phyloP scores from a whole-genome alignment of 1,140 invertebrate genomes.

The Trachymyrmex septentrionalis region DNA sequence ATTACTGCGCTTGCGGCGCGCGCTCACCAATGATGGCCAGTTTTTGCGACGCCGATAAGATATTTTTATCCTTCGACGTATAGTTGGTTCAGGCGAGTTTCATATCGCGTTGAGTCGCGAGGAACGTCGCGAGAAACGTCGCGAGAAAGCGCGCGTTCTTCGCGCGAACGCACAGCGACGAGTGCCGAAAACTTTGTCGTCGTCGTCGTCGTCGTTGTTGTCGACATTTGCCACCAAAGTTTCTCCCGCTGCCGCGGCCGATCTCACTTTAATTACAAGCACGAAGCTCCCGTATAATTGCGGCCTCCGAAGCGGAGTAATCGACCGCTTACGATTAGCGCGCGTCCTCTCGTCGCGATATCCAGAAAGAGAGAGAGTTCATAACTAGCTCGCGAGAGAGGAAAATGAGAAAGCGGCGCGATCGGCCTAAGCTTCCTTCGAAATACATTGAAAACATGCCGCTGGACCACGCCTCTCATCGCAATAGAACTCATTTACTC shows the following conservation, averaged over 20 bases:
- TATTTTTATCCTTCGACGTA: not conserved
- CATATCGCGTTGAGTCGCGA: slow-evolving; percentile 7
- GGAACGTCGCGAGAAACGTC: slow-evolving; percentile 3
- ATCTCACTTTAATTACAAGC: slow-evolving; percentile 71
- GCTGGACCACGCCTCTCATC: slow-evolving; percentile 67
- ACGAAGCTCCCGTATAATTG: slow-evolving; percentile 64
- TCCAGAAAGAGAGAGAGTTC: slow-evolving; percentile 55
- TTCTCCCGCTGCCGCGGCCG: slow-evolving; percentile 35
- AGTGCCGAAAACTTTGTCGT: slow-evolving; percentile 23
- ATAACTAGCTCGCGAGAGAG: slow-evolving; percentile 60
- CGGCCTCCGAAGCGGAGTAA: slow-evolving; percentile 38
- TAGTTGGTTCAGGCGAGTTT: not conserved
- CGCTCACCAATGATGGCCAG: not conserved
- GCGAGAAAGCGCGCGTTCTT: not conserved
- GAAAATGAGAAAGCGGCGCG: slow-evolving; percentile 69
- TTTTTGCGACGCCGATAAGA: slow-evolving; percentile 3
- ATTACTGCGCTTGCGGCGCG: slow-evolving; percentile 1
- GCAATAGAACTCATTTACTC: slow-evolving; percentile 51
- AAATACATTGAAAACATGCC: slow-evolving; percentile 67
- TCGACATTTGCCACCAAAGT: not conserved
- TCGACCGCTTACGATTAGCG: slow-evolving; percentile 69
- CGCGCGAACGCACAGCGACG: not conserved
- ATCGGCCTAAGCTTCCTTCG: slow-evolving; percentile 68
- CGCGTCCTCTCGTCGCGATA: slow-evolving; percentile 58
- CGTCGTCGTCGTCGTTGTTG: not conserved